phyloP scores from a whole-genome alignment of 2,113 vertebrate species.

The Solea senegalensis region DNA sequence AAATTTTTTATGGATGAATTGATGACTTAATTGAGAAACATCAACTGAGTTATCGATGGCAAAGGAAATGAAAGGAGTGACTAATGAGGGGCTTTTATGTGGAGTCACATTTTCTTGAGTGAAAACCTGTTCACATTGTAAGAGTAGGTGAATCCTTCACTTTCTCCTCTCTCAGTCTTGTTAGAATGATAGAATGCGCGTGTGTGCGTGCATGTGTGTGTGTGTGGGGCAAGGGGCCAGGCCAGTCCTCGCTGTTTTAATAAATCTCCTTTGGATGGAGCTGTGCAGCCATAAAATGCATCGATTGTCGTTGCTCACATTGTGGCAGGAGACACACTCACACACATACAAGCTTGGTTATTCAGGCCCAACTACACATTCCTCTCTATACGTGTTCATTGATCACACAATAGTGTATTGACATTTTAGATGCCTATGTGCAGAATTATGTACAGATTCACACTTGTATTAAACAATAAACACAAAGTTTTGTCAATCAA shows the following conservation, averaged over 20 bases:
- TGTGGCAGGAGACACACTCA: constrained; percentile 47
- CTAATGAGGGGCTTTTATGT: neutral
- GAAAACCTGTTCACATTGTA: neutral
- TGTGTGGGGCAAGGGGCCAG: constrained; percentile 61
- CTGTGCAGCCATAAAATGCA: constrained; percentile 76
- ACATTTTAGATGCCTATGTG: constrained; percentile 2
- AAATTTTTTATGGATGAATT: neutral
- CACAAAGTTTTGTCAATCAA: neutral
- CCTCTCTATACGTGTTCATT: constrained; percentile 15
- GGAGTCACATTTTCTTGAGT: constrained; percentile 13
- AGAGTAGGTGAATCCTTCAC: neutral
- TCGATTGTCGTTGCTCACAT: constrained; percentile 77
- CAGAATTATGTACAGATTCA: neutral
- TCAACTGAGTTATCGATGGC: neutral
- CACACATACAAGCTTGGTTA: constrained; percentile 22
- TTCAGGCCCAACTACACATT: constrained; percentile 25
- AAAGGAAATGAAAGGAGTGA: neutral
- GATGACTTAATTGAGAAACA: neutral
- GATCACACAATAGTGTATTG: constrained; percentile 15
- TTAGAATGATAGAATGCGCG: constrained; percentile 74
- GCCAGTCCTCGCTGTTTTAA: constrained; percentile 75
- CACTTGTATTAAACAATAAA: neutral
- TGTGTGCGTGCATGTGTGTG: constrained; percentile 40
- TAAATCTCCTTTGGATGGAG: constrained; percentile 79
- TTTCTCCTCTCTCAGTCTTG: constrained; percentile 58